Evolutionary conservation across 2,797 vertebrate genomes (phyloP), one percentile per base, ranked within the genome.

Genomic region (Heteromormyrus szaboi): DNA sequence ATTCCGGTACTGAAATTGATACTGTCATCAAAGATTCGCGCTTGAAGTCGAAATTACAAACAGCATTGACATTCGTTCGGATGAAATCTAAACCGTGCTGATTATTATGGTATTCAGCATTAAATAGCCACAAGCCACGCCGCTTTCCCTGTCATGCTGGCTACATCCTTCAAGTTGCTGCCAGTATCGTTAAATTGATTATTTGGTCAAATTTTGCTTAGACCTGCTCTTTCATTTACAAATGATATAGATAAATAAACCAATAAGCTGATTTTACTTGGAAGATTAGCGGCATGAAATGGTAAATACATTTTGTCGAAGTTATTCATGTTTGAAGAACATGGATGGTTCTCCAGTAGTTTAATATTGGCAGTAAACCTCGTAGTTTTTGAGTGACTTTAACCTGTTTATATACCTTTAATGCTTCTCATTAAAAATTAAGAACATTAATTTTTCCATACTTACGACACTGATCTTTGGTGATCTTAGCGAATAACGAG

Each of bases 1-100:
- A 46, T 46, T n/a, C 76, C 41, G 37, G 41, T 46, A 76, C 41
- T 81, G 19, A 81, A 46, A 81, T 22, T 81, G 37, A 81, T 22
- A 81, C 76, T 46, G 41, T 46, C 76, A 46, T 81, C 76, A 46
- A 81, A 81, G 76, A 81, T 46, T 81, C 14, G 33, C 14, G 68
- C 68, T 76, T 76, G 68, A 37, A 76, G 68, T 76, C 79, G 79
- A 83, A 83, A 83, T 46, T 51, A 85, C 83, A 85, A 51, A 53
- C 48, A 48, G 5, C 48, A 25, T 50, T 85, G 48, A 53, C 76
- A 46, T 81, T n/a, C 76, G 76, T 81, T 81, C 76, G 41, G 76
- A 81, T 46, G 41, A 81, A 81, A 81, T 46, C 3, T 81, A 41
- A 81, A 51, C 12, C 25, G 25, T 29, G 22, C 46, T 14, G 83